These are phyloP conservation scores for Patella pellucida DNA, from an alignment of 2,888 invertebrate genomes.

Conservation along the genomic window DNA sequence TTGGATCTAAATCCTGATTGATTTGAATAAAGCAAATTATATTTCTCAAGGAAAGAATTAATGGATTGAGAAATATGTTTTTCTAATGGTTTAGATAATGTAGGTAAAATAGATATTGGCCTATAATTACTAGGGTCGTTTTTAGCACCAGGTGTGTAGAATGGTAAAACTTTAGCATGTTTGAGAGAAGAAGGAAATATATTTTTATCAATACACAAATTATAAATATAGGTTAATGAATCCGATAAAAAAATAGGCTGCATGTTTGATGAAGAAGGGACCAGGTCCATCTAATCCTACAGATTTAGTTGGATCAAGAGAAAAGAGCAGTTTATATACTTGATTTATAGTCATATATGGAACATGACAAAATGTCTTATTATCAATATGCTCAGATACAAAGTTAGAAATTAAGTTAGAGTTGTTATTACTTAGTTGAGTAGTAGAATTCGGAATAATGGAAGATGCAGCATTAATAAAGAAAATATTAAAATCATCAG, in stretches of 20 bases:
- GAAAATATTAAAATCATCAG: background rate
- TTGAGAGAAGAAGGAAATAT: background rate
- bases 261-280: no score
- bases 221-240: background rate
- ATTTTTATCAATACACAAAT: background rate
- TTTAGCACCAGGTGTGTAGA: background rate
- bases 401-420: no score
- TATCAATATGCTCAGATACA: no score
- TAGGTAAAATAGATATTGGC: background rate
- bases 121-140: background rate
- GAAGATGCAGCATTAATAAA: background rate
- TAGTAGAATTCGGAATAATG: background rate
- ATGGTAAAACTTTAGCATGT: background rate
- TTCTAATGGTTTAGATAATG: background rate
- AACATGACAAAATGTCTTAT: no score
- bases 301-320: no score
- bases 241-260: no score
- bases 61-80: background rate
- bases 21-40: background rate
- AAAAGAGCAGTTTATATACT: no score
- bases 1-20: background rate
- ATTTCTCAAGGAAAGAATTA: background rate
- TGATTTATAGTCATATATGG: no score
- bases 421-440: background rate
- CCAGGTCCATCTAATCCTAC: no score